phyloP scores from a whole-genome alignment of 2,888 invertebrate species.

The Sinodicranocentrus sp. region DNA sequence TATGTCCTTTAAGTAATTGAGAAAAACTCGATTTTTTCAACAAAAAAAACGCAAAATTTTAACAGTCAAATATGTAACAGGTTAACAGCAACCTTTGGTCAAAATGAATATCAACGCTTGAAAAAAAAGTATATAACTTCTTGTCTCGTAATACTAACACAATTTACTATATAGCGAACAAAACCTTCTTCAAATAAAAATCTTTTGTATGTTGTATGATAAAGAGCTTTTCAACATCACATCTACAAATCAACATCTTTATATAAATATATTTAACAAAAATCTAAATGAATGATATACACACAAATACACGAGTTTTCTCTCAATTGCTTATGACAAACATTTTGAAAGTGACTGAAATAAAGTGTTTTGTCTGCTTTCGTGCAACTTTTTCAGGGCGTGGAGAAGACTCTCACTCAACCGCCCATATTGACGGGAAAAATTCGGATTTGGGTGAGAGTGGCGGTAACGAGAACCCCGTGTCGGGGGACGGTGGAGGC shows the following conservation, averaged over 20 bases:
- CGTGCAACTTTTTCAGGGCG: conserved; percentile 58
- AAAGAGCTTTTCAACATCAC: conserved; percentile 14
- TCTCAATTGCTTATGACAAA: conserved; percentile 53
- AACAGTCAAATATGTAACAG: neutral
- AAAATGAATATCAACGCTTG: conserved; percentile 51
- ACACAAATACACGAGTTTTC: conserved; percentile 55
- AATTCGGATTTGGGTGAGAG: conserved; percentile 73
- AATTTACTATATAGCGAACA: conserved; percentile 33
- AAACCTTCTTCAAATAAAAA: neutral
- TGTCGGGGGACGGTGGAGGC: conserved; percentile 67
- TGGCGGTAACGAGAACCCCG: conserved; percentile 73
- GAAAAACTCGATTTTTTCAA: conserved; percentile 68
- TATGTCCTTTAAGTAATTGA: conserved; percentile 60
- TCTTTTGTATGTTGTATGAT: conserved; percentile 13
- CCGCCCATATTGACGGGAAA: conserved; percentile 75
- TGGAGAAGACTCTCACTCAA: conserved; percentile 75
- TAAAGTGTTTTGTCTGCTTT: conserved; percentile 36
- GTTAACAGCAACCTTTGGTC: conserved; percentile 68
- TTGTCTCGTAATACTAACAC: conserved; percentile 55
- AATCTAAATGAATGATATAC: conserved; percentile 1
- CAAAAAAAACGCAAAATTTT: neutral
- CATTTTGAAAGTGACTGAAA: conserved; percentile 44
- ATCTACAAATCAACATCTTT: conserved; percentile 21
- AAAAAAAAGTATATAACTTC: neutral
- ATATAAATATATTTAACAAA: conserved; percentile 8